Base-by-base conservation (phyloP, 2,113 vertebrate species). In the Lepus europaeus region DNA sequence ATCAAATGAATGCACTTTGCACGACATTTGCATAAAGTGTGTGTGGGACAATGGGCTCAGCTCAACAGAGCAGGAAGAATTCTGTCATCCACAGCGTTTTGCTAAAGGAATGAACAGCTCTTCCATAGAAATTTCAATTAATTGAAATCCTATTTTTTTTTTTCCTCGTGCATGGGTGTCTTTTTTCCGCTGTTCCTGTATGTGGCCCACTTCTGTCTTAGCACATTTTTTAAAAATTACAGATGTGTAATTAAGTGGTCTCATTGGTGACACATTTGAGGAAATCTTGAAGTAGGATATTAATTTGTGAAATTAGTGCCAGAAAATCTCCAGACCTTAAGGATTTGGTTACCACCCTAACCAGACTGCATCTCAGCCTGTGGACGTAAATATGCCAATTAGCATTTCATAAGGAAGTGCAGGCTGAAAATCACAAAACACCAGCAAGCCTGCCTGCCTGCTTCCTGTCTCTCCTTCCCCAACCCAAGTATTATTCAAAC, bases 11-110 rank as follows among this genome's bases (percentile, higher is more conserved):
- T 3, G 4, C 7, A 7, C 5, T 39, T 49, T n/a, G 6, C 17
- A 14, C 27, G 17, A 0, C 19, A 56, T 2, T 3, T 23, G 6
- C 12, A 1, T 2, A 20, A 51, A 25, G 10, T 22, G 3, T 4
- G 13, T 25, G 8, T 0, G 0, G 68, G 14, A 27, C 2, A 9
- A 59, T 5, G 4, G 4, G 51, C 16, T 49, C 22, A 1, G 39
- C 11, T 31, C 22, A 19, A 3, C 27, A 22, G 20, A 23, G 7
- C 17, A 6, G 12, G 17, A 61, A 76, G 20, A 27, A 39, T 2
- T 39, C 16, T 23, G 1, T 36, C 12, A 6, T 51, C 39, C 53
- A 36, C n/a, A 3, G 25, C 5, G 5, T 12, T 9, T 31, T 73
- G 70, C 72, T 16, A 31, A 74, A 8, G 2, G 45, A 90, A 31